Conservation (phyloP, 2,888 invertebrate species). For the Eupithecia tripunctaria region DNA sequence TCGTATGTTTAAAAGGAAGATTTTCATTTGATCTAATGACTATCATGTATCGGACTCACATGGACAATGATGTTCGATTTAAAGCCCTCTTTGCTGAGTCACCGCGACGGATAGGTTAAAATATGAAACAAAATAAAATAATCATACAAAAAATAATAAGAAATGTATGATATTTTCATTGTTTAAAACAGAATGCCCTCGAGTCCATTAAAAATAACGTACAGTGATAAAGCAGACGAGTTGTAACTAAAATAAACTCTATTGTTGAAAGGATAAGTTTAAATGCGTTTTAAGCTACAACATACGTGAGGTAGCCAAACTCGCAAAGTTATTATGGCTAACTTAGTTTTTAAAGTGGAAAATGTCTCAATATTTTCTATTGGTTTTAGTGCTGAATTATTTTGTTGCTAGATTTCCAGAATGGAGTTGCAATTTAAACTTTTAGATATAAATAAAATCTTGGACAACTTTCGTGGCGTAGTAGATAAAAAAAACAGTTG, state of each 20-base stretch:
- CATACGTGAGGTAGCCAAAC: conserved; percentile 18
- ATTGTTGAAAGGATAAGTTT: conserved; percentile 21
- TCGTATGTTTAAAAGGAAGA: no score
- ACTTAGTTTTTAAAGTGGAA: conserved; percentile 23
- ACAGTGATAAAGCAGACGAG: neutral
- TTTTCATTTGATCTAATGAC: no score
- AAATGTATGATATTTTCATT: neutral
- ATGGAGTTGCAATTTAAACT: neutral
- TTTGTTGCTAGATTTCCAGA: neutral
- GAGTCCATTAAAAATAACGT: neutral
- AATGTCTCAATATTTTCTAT: conserved; percentile 24
- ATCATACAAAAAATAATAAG: neutral
- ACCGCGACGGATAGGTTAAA: neutral
- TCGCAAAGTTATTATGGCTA: conserved; percentile 20
- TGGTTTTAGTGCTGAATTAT: conserved; percentile 15
- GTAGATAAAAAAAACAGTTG: neutral
- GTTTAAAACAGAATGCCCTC: neutral
- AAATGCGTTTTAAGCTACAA: conserved; percentile 26
- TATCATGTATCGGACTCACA: no score
- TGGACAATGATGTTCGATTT: neutral
- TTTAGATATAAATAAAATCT: neutral
- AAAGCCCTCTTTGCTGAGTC: neutral
- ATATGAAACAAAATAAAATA: neutral
- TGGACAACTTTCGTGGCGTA: neutral
- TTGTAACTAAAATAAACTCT: neutral